A percentile compares a stretch with the other conserved stretches of the same genome.
Conservation (phyloP, 2,888 invertebrate species). For the Pharmacophagus antenor region DNA sequence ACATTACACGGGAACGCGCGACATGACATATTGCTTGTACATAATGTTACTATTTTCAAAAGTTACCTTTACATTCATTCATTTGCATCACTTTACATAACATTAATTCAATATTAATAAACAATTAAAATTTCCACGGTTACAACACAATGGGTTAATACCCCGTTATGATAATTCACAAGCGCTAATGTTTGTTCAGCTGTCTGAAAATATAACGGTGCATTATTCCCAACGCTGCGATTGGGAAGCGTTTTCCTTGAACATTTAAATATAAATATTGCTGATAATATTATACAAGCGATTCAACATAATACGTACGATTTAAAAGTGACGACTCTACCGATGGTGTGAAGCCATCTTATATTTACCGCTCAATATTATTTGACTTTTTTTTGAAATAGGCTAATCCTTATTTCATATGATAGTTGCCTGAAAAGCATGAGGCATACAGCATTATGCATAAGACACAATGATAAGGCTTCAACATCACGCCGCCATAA, state of each 20-base stretch:
- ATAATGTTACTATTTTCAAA: neutral
- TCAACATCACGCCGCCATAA: too few species aligned
- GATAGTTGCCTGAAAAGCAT: too few species aligned
- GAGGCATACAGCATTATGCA: too few species aligned
- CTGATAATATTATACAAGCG: neutral
- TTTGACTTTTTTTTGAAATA: neutral
- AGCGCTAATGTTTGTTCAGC: conserved; percentile 18
- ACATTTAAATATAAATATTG: conserved; percentile 7
- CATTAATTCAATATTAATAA: conserved; percentile 9
- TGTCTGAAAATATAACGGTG: conserved; percentile 17
- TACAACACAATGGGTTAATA: conserved; percentile 10
- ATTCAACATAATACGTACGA: neutral
- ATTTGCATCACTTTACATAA: conserved; percentile 4
- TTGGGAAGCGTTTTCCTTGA: conserved; percentile 9
- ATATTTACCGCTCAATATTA: neutral
- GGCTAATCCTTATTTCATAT: too few species aligned
- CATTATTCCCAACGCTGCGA: conserved; percentile 1
- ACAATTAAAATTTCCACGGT: neutral
- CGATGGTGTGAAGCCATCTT: neutral
- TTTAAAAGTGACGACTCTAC: neutral
- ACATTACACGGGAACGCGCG: too few species aligned
- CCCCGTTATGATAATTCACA: conserved; percentile 13
- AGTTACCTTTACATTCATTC: neutral
- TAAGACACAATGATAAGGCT: too few species aligned
- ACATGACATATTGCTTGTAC: too few species aligned